Conservation (phyloP, 2,113 vertebrate species). For the Falco punctatus region DNA sequence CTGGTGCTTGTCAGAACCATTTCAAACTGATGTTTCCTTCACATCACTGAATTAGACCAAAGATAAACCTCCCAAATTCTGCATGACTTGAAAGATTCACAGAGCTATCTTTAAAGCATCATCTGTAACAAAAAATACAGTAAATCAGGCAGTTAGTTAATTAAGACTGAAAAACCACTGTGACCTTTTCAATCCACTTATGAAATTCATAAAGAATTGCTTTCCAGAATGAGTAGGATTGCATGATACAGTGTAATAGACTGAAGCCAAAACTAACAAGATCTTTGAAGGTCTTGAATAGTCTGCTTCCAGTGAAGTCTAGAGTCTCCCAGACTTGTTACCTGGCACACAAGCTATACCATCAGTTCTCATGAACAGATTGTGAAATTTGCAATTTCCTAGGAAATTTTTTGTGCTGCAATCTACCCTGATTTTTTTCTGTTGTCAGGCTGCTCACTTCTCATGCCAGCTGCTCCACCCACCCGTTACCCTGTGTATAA, state of each 20-base stretch:
- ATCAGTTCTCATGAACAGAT: conserved; percentile 65
- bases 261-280: conserved; percentile 60
- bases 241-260: conserved; percentile 16
- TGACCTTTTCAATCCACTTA: conserved; percentile 62
- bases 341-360: conserved; percentile 42
- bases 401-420: conserved; percentile 64
- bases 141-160: conserved; percentile 31
- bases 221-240: conserved; percentile 56
- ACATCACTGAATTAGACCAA: not conserved
- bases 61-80: not conserved
- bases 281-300: conserved; percentile 65
- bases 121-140: not conserved
- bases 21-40: not conserved
- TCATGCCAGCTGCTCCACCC: conserved; percentile 77
- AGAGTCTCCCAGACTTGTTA: conserved; percentile 64
- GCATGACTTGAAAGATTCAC: not conserved
- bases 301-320: conserved; percentile 47
- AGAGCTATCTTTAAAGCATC: not conserved
- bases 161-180: conserved; percentile 50
- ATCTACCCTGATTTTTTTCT: conserved; percentile 59
- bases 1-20: not conserved
- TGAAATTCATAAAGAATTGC: conserved; percentile 42
- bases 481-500: conserved; percentile 73
- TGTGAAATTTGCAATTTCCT: conserved; percentile 70
- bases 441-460: conserved; percentile 78